Percentiles rank a stretch among this genome's conserved stretches.
These are phyloP conservation scores for Eledona agricola DNA, from an alignment of 2,888 invertebrate genomes.

Conservation along the genomic window DNA sequence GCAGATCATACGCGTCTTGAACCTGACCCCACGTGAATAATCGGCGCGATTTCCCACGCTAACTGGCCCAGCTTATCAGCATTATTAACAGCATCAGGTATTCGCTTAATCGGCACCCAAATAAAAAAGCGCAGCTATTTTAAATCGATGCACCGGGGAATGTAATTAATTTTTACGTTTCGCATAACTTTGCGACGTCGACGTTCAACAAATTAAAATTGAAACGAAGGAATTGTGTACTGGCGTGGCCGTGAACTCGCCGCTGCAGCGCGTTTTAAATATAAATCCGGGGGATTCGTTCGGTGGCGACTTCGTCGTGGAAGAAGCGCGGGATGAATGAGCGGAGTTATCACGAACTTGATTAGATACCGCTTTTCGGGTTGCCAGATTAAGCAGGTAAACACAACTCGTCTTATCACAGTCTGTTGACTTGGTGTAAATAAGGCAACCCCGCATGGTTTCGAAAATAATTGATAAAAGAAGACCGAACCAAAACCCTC, in stretches of 20 bases:
- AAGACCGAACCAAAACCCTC: too few species aligned
- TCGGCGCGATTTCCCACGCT: constrained; percentile 27
- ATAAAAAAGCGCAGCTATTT: constrained; percentile 4
- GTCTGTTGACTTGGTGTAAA: constrained; percentile 18
- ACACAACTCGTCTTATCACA: constrained; percentile 29
- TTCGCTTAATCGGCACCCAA: constrained; percentile 13
- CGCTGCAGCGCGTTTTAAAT: constrained; percentile 39
- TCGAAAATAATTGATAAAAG: constrained; percentile 19
- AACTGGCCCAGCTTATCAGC: constrained; percentile 2
- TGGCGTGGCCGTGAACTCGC: constrained; percentile 45
- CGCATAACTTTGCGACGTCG: constrained; percentile 20
- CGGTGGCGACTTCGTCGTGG: too few species aligned
- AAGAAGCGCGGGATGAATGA: too few species aligned
- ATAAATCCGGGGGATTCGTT: constrained; percentile 42
- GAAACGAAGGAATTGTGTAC: constrained; percentile 43
- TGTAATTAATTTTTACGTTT: constrained; percentile 24
- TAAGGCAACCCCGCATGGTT: constrained; percentile 17
- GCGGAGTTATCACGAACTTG: constrained; percentile 22
- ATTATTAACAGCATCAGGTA: constrained; percentile 7
- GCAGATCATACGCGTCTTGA: constrained; percentile 35
- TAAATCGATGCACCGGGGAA: constrained; percentile 2
- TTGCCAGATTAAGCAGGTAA: constrained; percentile 28
- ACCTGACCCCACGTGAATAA: constrained; percentile 37
- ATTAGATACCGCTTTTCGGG: constrained; percentile 30
- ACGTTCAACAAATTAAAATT: constrained; percentile 40